Base-by-base conservation (phyloP, 2,888 invertebrate species). In the Ornithoptera priamus region DNA sequence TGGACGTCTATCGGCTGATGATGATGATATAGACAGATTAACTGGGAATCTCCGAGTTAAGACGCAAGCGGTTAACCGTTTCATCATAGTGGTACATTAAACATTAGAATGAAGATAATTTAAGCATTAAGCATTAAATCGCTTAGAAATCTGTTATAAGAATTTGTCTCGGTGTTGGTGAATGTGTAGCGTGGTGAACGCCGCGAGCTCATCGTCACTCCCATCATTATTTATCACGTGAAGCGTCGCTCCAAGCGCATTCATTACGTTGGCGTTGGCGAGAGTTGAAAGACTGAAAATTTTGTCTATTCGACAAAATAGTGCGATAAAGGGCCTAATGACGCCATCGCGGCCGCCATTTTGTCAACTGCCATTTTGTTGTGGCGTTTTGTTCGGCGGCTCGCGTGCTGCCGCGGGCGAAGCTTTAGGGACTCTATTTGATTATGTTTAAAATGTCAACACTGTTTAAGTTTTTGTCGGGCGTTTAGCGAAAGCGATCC, bases 301-400 rank as follows among this genome's bases (percentile, higher is more conserved):
- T 90, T 88, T 85, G 92, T 89, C 90, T 89, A 90, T 88, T 90
- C 88, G 85, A 86, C 91, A 86, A 87, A 90, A 92, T 92, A 92
- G 92, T 92, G 89, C 83, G 90, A 89, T 90, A 90, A 86, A 87
- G 85, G 85, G 80, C 86, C 88, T 92, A 92, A 92, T 92, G 92
- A 92, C 85, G 83, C 83, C 85, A 83, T 84, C 82, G 82, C 72
- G 78, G 80, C 77, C 77, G 84, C 86, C 86, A 85, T 90, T 89
- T 87, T 84, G 77, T 74, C 75, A 36, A 77, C 75, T 75, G 81
- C 85, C 85, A 84, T 88, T 89, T 88, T 88, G 84, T 81, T 80
- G 79, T 80, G 82, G 83, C 80, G 85, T 86, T 89, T 89, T 91
- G 89, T 90, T 88, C 81, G 70, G 79, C 61, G 60, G 74, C 72